Evolutionary conservation across 35 echinoderm and acorn worm genomes (phyloP).

Genomic region (Anneissia japonica): DNA sequence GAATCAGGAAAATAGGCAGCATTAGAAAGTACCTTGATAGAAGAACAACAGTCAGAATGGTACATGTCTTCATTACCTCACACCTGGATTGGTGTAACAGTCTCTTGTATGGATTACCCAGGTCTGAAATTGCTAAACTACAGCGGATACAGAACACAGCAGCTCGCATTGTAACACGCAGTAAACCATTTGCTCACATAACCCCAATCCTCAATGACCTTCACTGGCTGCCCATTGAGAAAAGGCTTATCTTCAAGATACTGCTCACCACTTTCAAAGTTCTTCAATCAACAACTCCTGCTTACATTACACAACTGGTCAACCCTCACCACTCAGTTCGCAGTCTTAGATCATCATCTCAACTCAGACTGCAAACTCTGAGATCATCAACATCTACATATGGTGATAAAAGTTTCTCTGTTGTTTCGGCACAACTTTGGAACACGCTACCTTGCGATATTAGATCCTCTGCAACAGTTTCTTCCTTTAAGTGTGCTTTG

Average conservation of each 20-base stretch:
- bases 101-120: slow-evolving; percentile 40
- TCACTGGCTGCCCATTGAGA: slow-evolving; percentile 34
- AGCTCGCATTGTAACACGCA: slow-evolving; percentile 15
- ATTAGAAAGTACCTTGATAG: slow-evolving; percentile 36
- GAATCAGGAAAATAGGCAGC: slow-evolving; percentile 35
- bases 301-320: too few species aligned
- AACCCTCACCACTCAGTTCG: too few species aligned
- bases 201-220: slow-evolving; percentile 21
- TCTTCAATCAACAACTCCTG: too few species aligned
- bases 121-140: slow-evolving; percentile 14
- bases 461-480: too few species aligned
- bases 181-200: slow-evolving; percentile 27
- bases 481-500: too few species aligned
- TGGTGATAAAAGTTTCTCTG: too few species aligned
- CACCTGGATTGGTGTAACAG: slow-evolving; percentile 33
- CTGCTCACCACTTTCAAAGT: slow-evolving; percentile 5
- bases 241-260: slow-evolving; percentile 34
- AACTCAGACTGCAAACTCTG: too few species aligned
- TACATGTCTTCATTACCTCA: slow-evolving; percentile 43
- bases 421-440: too few species aligned
- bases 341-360: too few species aligned
- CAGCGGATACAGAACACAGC: slow-evolving; percentile 55
- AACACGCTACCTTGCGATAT: too few species aligned
- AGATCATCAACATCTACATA: too few species aligned
- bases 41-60: slow-evolving; percentile 14